A percentile compares a stretch with the other conserved stretches of the same genome.
These are phyloP conservation scores for Esox niger DNA, from an alignment of 2,113 vertebrate species.

Conservation along the genomic window DNA sequence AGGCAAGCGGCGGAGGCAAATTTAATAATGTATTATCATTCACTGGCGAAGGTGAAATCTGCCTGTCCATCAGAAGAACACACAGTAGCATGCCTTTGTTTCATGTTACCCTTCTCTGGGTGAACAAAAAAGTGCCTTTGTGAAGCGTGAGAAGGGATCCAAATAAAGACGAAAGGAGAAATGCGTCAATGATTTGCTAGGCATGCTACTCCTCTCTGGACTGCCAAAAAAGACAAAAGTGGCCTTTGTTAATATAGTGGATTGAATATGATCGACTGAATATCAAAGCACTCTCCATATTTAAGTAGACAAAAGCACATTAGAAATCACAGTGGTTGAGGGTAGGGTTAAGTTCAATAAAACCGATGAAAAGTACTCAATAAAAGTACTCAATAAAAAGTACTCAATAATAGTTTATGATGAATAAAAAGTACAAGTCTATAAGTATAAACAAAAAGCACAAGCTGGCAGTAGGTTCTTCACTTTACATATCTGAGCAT, in stretches of 20 bases:
- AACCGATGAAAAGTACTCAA: too few relatives aligned
- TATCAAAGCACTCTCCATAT: conserved; percentile 60
- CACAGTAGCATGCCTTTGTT: conserved; percentile 70
- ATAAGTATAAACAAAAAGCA: not conserved
- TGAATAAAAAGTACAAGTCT: too few relatives aligned
- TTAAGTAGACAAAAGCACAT: conserved; percentile 47
- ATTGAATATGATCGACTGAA: conserved; percentile 7
- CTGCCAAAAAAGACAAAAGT: conserved; percentile 40
- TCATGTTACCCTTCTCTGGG: conserved; percentile 77
- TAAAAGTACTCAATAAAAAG: too few relatives aligned
- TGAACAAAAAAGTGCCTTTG: conserved; percentile 72
- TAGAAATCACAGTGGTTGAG: conserved; percentile 40
- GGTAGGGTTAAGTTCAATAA: conserved; percentile 32
- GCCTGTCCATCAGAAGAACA: conserved; percentile 86
- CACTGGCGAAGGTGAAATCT: conserved; percentile 99
- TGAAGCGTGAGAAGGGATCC: conserved; percentile 67
- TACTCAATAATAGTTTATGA: too few relatives aligned
- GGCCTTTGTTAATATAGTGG: too few relatives aligned
- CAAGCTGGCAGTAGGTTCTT: conserved; percentile 23
- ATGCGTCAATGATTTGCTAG: conserved; percentile 51
- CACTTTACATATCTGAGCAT: conserved; percentile 72
- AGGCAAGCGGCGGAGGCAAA: conserved; percentile 97
- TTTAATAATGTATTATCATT: conserved; percentile 99
- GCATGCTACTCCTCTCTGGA: conserved; percentile 30
- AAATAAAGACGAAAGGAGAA: conserved; percentile 23